Conservation (phyloP, 2,113 vertebrate species). For the Tachysurus fulvidraco region DNA sequence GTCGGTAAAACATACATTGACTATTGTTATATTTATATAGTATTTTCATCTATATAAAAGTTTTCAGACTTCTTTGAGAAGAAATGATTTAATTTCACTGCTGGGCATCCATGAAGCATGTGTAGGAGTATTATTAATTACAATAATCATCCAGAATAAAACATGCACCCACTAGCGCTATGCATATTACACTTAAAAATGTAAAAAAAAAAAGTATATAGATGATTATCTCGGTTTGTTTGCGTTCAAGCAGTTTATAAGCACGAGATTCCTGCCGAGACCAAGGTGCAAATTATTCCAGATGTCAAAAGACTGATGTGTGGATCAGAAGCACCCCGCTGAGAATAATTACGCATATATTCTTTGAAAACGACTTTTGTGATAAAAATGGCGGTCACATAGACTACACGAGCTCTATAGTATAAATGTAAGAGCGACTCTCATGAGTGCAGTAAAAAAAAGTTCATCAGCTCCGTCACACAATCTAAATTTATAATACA, state of each 20-base stretch:
- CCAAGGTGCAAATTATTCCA: conserved; percentile 40
- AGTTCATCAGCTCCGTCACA: not conserved
- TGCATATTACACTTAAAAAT: not conserved
- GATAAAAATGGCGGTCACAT: not conserved
- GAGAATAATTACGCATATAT: conserved; percentile 45
- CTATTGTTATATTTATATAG: too few species aligned
- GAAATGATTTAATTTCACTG: not conserved
- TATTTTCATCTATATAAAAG: not conserved
- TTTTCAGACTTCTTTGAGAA: not conserved
- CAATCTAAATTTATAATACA: not conserved
- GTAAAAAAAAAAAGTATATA: not conserved
- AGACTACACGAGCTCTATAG: not conserved
- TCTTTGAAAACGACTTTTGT: conserved; percentile 26
- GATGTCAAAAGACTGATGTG: conserved; percentile 30
- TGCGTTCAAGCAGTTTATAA: conserved; percentile 43
- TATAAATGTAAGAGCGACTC: conserved; percentile 1
- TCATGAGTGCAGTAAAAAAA: conserved; percentile 13
- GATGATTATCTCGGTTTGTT: conserved; percentile 47
- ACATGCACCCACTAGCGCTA: not conserved
- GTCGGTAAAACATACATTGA: not conserved
- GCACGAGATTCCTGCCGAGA: conserved; percentile 27
- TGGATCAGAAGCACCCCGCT: conserved; percentile 30
- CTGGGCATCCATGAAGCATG: not conserved
- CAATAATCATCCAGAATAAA: not conserved
- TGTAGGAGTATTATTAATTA: conserved; percentile 15